Base-by-base conservation (phyloP, 2,888 invertebrate species). In the Carcina quercana region DNA sequence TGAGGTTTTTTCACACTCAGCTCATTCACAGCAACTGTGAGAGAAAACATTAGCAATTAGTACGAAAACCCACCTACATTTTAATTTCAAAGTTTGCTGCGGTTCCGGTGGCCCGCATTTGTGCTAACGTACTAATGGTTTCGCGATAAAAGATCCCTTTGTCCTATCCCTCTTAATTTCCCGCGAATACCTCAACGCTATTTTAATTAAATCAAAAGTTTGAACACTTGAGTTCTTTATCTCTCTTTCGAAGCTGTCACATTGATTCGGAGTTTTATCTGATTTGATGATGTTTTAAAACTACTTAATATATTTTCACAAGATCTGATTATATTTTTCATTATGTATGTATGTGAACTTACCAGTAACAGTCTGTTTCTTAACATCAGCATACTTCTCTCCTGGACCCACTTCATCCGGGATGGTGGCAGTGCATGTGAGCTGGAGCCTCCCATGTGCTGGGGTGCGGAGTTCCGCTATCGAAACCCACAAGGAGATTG, bases 381-480 rank as follows among this genome's bases (percentile, higher is more conserved):
- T 89, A 44, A 89, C 83, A 61, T 93, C 93, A 30, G 92, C 93
- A 56, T 88, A 93, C 45, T 88, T 86, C 50, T 90, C 91, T 32
- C 89, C 88, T 20, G 88, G 88, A 10, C 87, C 89, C 12, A 91
- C 87, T 46, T 90, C 90, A 35, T 90, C 89, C 1, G 93, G 93
- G 47, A 93, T 93, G 29, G 93, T 92, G 21, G 93, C 88, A 39
- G 91, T 86, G 59, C 93, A 93, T 17, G 91, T 91, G 37, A 93
- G 86, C 57, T 90, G 88, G 42, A 93, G 75, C 33, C 87, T 83
- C 1, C 91, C 91, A 49, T 91, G 90, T 15, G 87, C 88, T 3
- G 90, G 90, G 15, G 88, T 87, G 47, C 90, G 89, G 24, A 91
- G 78, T 47, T 90, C 90, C 2, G 90, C 89, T 46, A 93, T 88